These are phyloP conservation scores for Melanostoma scalare DNA, from an alignment of 2,888 invertebrate species.

Conservation along the genomic window DNA sequence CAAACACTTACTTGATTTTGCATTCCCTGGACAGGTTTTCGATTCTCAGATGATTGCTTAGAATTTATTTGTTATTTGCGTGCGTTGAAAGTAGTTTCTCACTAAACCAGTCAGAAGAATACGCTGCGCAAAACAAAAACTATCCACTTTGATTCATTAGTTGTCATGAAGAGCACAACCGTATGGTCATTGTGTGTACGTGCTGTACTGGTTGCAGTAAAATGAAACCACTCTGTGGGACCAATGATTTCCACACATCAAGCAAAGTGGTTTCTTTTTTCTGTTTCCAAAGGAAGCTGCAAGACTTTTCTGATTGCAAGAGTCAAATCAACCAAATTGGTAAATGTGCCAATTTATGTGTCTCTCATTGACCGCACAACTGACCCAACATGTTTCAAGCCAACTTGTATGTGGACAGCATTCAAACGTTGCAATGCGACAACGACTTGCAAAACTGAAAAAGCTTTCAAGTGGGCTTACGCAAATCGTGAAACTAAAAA, in stretches of 20 bases:
- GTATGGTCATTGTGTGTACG: no score
- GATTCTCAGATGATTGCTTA: neutral
- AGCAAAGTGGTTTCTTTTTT: neutral
- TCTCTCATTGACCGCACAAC: slow-evolving; percentile 26
- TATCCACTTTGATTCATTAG: no score
- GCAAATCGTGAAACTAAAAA: slow-evolving; percentile 15
- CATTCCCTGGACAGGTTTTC: slow-evolving; percentile 18
- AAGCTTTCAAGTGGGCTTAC: slow-evolving; percentile 18
- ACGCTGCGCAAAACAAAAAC: neutral
- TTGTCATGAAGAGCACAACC: no score
- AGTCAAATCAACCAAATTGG: slow-evolving; percentile 12
- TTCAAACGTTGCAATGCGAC: neutral
- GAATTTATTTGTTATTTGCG: neutral
- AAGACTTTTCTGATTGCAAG: slow-evolving; percentile 36
- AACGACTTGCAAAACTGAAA: slow-evolving; percentile 30
- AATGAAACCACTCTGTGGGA: neutral
- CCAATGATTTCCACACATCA: slow-evolving; percentile 13
- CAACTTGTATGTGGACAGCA: neutral
- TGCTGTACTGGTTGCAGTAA: neutral
- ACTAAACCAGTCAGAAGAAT: slow-evolving; percentile 1
- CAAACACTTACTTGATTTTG: neutral
- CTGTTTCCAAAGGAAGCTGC: slow-evolving; percentile 31
- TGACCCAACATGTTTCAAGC: slow-evolving; percentile 30
- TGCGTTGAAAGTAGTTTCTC: slow-evolving; percentile 1
- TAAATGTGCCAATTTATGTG: slow-evolving; percentile 39